Percentiles rank a stretch among this genome's conserved stretches.
phyloP scores from a whole-genome alignment of 1,140 invertebrate species.

The Lethocerus indicus region DNA sequence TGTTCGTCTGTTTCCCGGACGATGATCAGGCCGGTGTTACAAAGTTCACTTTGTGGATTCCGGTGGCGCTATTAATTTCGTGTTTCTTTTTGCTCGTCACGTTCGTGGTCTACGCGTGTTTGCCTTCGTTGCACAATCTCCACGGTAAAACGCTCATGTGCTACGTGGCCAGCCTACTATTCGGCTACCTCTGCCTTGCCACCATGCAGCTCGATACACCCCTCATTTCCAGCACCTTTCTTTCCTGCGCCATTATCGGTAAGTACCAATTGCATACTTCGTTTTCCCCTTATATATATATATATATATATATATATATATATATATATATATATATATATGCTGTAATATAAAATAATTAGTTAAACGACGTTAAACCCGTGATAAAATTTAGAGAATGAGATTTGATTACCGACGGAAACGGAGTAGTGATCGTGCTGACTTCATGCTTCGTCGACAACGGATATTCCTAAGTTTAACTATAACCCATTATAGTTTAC shows the following conservation, averaged over 20 bases:
- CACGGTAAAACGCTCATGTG: slow-evolving; percentile 52
- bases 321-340: no score
- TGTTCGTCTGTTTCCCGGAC: slow-evolving; percentile 12
- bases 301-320: no score
- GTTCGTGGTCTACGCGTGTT: slow-evolving; percentile 39
- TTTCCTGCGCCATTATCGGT: slow-evolving; percentile 1
- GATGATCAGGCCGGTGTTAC: background rate
- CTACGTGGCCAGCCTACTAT: slow-evolving; percentile 39
- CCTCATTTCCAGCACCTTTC: background rate
- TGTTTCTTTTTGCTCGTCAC: slow-evolving; percentile 41
- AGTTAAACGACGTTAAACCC: no score
- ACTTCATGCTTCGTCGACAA: no score
- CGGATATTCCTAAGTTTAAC: no score
- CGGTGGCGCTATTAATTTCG: slow-evolving; percentile 28
- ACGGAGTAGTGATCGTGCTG: no score
- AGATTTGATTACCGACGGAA: no score
- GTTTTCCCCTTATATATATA: no score
- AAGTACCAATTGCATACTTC: no score
- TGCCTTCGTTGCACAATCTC: slow-evolving; percentile 43
- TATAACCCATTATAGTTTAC: no score
- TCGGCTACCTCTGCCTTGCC: slow-evolving; percentile 38
- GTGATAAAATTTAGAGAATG: no score
- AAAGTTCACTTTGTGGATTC: background rate
- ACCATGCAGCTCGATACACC: slow-evolving; percentile 14
- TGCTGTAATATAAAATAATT: no score